Evolutionary conservation across 2,888 invertebrate genomes (phyloP), one percentile per base, ranked within the genome.

Genomic region (Slavum lentiscoides): DNA sequence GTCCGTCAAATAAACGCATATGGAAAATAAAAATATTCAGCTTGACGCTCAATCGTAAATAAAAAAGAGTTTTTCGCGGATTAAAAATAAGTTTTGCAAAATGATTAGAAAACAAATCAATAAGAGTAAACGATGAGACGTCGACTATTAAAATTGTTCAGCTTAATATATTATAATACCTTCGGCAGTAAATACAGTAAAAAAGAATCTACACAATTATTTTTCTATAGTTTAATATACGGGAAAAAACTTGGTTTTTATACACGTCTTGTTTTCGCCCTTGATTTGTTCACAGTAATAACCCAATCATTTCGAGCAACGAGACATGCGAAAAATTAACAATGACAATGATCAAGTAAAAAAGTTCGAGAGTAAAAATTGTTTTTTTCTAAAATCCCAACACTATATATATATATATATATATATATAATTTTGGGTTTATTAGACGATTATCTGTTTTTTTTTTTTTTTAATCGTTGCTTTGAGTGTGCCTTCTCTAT

Each of bases 391-490:
- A 23, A 19, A 62, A 58, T 55, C 21, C 19, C 11, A 17, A 66
- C 53, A 30, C 21, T 17, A 39, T 39, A 23, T 23, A 39, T 3
- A 23, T 43, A 43, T 43, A 23, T 43, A 43, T 43, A 58, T 59
- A 43, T 23, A 39, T 4, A 23, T 6, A 17, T 74, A 64, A 73
- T 61, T 73, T 49, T 43, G 39, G 17, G 59, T 73, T 73, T 49
- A 23, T 37, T 37, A 58, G 30, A 37, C n/a, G 58, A 37, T 58
- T 58, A 70, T 43, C n/a, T 21, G 21, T 21, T 43, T 66, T 39
- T 66, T 72, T 58, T 59, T 43, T 72, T 43, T 43, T 70, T 39
- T 30, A 15, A 43, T 39, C n/a, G 7, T 37, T n/a, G 9, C 21
- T 58, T 55, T 8, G 8, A 37, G 5, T 53, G 13, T 67, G 13